Conservation (phyloP, 2,888 invertebrate species). For the Erebia palarica region DNA sequence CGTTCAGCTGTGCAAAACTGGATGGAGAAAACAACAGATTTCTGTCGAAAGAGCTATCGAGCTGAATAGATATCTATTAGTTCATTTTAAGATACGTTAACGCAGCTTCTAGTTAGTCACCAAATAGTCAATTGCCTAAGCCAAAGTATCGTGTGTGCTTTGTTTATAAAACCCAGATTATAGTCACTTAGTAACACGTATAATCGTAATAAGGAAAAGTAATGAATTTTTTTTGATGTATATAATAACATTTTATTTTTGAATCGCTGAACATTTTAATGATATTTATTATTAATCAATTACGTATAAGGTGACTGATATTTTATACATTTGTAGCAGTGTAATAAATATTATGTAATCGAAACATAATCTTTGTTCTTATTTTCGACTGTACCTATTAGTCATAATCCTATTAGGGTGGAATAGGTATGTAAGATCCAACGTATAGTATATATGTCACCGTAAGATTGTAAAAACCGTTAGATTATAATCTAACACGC, state of each 20-base stretch:
- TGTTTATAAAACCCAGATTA: not conserved
- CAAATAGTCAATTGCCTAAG: not conserved
- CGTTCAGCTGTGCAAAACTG: too few relatives aligned
- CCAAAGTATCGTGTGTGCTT: not conserved
- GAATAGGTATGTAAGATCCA: too few relatives aligned
- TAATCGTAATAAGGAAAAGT: not conserved
- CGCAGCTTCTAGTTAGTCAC: not conserved
- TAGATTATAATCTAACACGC: too few relatives aligned
- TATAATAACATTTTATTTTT: constrained; percentile 14
- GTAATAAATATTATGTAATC: constrained; percentile 36
- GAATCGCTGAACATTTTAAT: constrained; percentile 36
- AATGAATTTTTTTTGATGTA: not conserved
- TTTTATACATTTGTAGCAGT: constrained; percentile 72
- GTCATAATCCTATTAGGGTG: too few relatives aligned
- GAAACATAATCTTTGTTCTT: not conserved
- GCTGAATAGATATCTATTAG: too few relatives aligned
- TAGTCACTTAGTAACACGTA: not conserved
- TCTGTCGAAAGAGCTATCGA: too few relatives aligned
- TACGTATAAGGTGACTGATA: constrained; percentile 66
- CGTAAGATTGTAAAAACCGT: too few relatives aligned
- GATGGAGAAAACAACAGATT: too few relatives aligned
- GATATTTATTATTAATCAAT: constrained; percentile 43
- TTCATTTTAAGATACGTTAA: too few relatives aligned
- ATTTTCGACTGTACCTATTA: constrained; percentile 6
- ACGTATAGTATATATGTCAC: too few relatives aligned